Evolutionary conservation across 2,888 invertebrate genomes (phyloP).

Genomic region (Hyposoter dolosus): DNA sequence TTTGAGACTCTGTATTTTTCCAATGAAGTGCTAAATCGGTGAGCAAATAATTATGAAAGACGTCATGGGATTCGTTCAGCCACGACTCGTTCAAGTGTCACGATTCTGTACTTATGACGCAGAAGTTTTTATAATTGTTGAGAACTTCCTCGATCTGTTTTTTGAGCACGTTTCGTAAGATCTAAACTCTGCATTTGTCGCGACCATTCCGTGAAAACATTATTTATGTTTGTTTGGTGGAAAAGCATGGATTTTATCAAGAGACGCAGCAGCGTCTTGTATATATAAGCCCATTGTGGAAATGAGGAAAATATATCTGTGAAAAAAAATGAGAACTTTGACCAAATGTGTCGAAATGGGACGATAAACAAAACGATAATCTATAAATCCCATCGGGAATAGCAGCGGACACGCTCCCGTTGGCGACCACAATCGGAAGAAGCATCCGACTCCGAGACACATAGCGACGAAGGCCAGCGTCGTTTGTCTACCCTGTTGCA

Average conservation of each 20-base stretch:
- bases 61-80: slow-evolving; percentile 10
- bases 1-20: not conserved
- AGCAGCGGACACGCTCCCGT: slow-evolving; percentile 78
- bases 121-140: slow-evolving; percentile 42
- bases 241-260: not conserved
- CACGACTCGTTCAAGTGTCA: slow-evolving; percentile 27
- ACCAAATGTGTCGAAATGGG: slow-evolving; percentile 75
- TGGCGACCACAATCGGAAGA: slow-evolving; percentile 66
- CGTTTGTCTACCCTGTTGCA: slow-evolving; percentile 75
- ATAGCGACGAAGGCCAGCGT: slow-evolving; percentile 67
- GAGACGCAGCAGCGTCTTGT: not conserved
- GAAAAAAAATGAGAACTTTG: slow-evolving; percentile 36
- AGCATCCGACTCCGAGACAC: slow-evolving; percentile 75
- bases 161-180: slow-evolving; percentile 38
- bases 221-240: slow-evolving; percentile 38
- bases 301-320: slow-evolving; percentile 12
- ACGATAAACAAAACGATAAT: slow-evolving; percentile 80
- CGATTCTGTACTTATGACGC: slow-evolving; percentile 46
- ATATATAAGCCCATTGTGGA: not conserved
- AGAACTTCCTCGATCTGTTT: slow-evolving; percentile 26
- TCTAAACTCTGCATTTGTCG: slow-evolving; percentile 35
- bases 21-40: not conserved
- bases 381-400: slow-evolving; percentile 80
- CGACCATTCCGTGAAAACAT: not conserved
- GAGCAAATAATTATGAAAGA: slow-evolving; percentile 24